These are phyloP conservation scores for Melanotaenia trifasciata DNA, from an alignment of 2,797 vertebrate genomes.

Conservation along the genomic window DNA sequence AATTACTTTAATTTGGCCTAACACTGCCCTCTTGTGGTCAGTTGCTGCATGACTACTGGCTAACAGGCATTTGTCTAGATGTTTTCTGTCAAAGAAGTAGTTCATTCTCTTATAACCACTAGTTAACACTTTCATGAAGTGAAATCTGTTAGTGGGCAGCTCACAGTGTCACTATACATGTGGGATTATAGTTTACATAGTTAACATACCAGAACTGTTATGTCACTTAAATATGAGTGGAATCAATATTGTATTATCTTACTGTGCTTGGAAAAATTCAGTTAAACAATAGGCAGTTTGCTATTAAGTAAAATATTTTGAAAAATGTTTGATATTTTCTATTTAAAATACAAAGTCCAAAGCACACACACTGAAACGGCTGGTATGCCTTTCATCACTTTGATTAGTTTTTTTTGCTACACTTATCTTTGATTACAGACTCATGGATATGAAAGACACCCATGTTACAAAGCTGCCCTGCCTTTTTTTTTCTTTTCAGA, in stretches of 20 bases:
- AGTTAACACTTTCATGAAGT: background rate
- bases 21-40: conserved; percentile 64
- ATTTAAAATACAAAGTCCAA: no score
- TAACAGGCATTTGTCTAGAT: no score
- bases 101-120: no score
- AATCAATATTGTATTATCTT: background rate
- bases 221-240: background rate
- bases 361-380: no score
- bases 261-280: background rate
- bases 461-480: background rate
- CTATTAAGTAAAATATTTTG: no score
- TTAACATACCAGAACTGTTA: background rate
- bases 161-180: background rate
- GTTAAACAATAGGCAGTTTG: background rate
- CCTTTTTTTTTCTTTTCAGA: no score
- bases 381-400: no score
- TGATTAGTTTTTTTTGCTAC: background rate
- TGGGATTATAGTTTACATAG: background rate
- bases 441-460: no score
- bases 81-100: no score
- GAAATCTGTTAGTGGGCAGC: background rate
- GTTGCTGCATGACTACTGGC: background rate
- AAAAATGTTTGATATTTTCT: no score
- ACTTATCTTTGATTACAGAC: background rate
- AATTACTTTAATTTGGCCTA: background rate